Base-by-base conservation (phyloP, 2,113 vertebrate species). In the Cyprinodon variegatus region DNA sequence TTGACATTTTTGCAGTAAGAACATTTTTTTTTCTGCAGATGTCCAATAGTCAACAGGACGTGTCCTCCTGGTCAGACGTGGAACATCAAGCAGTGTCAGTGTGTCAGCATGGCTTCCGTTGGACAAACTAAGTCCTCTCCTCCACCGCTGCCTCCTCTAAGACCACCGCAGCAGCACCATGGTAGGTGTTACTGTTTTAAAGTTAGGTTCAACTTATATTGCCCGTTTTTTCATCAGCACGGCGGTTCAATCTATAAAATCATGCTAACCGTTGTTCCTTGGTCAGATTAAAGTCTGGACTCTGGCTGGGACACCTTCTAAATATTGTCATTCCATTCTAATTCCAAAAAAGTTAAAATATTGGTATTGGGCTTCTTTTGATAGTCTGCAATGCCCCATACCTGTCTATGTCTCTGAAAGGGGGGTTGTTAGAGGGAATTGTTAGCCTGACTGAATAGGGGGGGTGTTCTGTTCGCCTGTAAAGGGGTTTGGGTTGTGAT, bases 1-100 rank as follows among this genome's bases (percentile, higher is more conserved):
- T 53, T 53, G 20, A 12, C 9, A 29, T 50, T 70, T 22, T 62
- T 48, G 45, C 37, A 67, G 11, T 77, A 68, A 53, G 50, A 53
- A 20, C 14, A 4, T 53, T 53, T 57, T 57, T 8, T 57, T 53
- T 53, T 72, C 84, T 74, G 17, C 84, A 99, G 97, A 74, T 99
- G 97, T 90, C 95, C 95, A 3, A 77, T 90, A 78, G 90, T 93
- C 81, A 98, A 98, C 89, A 96, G 94, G 90, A 97, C 97, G 0
- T 99, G 97, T 89, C 95, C 95, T 3, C 91, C 92, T 85, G 96
- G 95, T 84, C 95, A 96, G 65, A 83, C 93, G 64, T 99, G 97
- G 97, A 96, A 93, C 89, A 92, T 92, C 85, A 94, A 93, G 59
- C 84, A 96, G 71, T 99, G 97, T 90, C 95, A 89, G 85, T 99